Evolutionary conservation across 2,888 invertebrate species (phyloP), one percentile per base, ranked within the genome.

Genomic region (Sceliomorpha sp.): DNA sequence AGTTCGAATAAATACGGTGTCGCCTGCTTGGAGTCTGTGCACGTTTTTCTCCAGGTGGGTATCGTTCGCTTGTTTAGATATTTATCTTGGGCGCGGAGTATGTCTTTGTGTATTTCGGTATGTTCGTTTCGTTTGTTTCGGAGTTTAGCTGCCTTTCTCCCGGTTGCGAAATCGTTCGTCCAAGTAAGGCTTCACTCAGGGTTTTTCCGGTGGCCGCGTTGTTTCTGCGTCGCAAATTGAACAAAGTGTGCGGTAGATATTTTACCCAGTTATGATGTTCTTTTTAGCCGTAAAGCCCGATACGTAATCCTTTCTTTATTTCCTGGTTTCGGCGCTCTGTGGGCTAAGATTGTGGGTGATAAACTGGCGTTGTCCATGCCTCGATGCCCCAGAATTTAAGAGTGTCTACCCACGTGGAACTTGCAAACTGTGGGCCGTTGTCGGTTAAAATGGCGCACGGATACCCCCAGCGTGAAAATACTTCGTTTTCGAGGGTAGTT

Each of bases 171-270:
- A 62, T 5, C 1, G 7, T 47, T 34, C 24, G n/a, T 0, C 60
- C 67, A 0, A 55, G 20, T 0, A 60, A 6, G 0, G 24, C 7
- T 9, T 56, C 32, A 8, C 53, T 58, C 0, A 63, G 48, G 0
- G 58, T 26, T 5, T n/a, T 20, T 5, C 58, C 58, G 0, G 69
- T 69, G 5, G 62, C 62, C 0, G 62, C 59, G 15, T 70, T 70
- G 7, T 32, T 14, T 6, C 69, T 17, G n/a, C 1, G 13, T 1
- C 42, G 26, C 13, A 42, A n/a, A 13, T 42, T 42, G n/a, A 27
- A 42, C 1, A 42, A n/a, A 0, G 34, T 13, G 0, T 50, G n/a
- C n/a, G n/a, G n/a, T n/a, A n/a, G 6, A 0, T 44, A 10, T 1
- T 8, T 14, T 1, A 58, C 63, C 45, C 63, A 55, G 0, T 40